These are phyloP conservation scores for Centropyge bicolor DNA, from an alignment of 2,797 vertebrate genomes.

Conservation along the genomic window DNA sequence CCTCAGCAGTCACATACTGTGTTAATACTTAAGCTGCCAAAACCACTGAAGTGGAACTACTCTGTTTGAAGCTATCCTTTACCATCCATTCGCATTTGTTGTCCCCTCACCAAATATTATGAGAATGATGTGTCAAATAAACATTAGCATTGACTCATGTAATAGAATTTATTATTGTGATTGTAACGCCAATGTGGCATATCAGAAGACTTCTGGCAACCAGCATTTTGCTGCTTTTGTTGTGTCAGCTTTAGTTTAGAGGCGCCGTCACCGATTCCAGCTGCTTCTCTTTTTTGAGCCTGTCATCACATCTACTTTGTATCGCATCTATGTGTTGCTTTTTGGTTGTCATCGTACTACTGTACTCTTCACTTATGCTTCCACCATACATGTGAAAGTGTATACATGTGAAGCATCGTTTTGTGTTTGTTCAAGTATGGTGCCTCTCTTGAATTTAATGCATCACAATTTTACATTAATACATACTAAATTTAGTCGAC, in stretches of 20 bases:
- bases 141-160: conserved; percentile 54
- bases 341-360: conserved; percentile 94
- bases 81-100: conserved; percentile 60
- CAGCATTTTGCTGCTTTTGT: conserved; percentile 81
- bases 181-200: conserved; percentile 58
- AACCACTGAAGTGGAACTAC: conserved; percentile 70
- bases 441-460: conserved; percentile 75
- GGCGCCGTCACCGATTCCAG: conserved; percentile 93
- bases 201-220: conserved; percentile 73
- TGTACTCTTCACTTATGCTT: conserved; percentile 88
- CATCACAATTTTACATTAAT: conserved; percentile 72
- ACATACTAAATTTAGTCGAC: conserved; percentile 69
- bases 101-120: conserved; percentile 67
- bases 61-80: conserved; percentile 64
- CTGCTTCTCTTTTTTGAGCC: conserved; percentile 93
- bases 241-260: conserved; percentile 85
- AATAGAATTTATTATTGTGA: conserved; percentile 65
- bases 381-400: conserved; percentile 84
- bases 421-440: conserved; percentile 80
- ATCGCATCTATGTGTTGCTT: conserved; percentile 92
- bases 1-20: conserved; percentile 70
- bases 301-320: conserved; percentile 96
- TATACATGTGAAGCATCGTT: conserved; percentile 83
- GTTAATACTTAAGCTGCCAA: conserved; percentile 75
- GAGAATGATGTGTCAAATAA: conserved; percentile 57